Base-by-base conservation (phyloP, 2,888 invertebrate species). In the Lasioglossum leucozonium region DNA sequence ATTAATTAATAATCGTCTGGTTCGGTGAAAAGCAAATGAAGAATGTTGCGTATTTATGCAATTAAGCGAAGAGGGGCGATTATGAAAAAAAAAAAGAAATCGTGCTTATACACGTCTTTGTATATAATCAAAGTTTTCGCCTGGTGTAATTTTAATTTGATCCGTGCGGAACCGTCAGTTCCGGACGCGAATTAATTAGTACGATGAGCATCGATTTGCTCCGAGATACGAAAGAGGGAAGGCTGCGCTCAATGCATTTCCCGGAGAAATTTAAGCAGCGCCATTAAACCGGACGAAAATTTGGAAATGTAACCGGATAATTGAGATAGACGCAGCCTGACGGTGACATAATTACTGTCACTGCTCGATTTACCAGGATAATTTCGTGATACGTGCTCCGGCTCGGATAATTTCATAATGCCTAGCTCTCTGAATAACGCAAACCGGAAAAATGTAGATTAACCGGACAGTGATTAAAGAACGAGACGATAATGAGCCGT, bases 311-410 rank as follows among this genome's bases (percentile, higher is more conserved):
- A 90, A 89, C 86, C 85, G 80, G 90, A 89, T 93, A 93, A 93
- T 93, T 91, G 90, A 93, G 92, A 93, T 91, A 91, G 93, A 93
- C 93, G 89, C 90, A 86, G 80, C 79, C 77, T 85, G 90, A 91
- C 89, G 91, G 88, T 91, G 91, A 93, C 92, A 90, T 92, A 90
- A 93, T 93, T 93, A 93, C 90, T 91, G 92, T 92, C 93, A 89
- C 89, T 89, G 91, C 90, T 90, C 92, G 92, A 93, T 93, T 93
- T 92, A 90, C 91, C 91, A 88, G 92, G 88, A 92, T 92, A 92
- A 92, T 92, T 92, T 91, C 89, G 86, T 91, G 91, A 91, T 90
- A 90, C 91, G 85, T 85, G 90, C 88, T 79, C 85, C 81, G 87
- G 82, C 89, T 87, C 51, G 85, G 88, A 89, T 93, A 93, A 93